These are phyloP conservation scores for Amazona finschi DNA, from an alignment of 2,797 vertebrate species.

Conservation along the genomic window DNA sequence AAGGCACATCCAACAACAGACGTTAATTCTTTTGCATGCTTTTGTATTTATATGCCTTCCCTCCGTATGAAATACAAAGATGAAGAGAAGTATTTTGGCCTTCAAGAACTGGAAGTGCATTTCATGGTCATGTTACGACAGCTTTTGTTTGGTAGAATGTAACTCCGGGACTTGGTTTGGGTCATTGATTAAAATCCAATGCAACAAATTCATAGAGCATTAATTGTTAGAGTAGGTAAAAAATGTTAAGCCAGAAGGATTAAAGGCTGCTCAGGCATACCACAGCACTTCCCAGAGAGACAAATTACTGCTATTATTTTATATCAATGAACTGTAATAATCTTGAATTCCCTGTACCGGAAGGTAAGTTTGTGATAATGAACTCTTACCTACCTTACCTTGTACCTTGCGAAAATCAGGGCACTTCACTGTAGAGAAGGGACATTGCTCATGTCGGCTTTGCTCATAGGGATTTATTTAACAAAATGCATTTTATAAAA, in stretches of 20 bases:
- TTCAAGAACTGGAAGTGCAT: neutral
- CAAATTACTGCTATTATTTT: slow-evolving; percentile 32
- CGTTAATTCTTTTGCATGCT: neutral
- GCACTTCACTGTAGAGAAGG: neutral
- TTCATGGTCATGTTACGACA: neutral
- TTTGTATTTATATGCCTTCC: neutral
- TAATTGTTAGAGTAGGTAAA: neutral
- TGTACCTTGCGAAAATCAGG: neutral
- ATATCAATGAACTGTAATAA: slow-evolving; percentile 11
- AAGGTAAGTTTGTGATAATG: neutral
- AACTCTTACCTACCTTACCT: neutral
- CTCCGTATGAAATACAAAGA: neutral
- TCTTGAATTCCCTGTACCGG: neutral
- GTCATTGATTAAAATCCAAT: neutral
- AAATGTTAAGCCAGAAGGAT: slow-evolving; percentile 7
- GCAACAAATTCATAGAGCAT: neutral
- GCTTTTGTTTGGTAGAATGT: neutral
- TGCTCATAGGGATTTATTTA: neutral
- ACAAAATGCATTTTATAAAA: neutral
- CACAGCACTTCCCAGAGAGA: neutral
- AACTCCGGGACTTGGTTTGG: neutral
- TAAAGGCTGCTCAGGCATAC: neutral
- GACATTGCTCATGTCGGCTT: neutral
- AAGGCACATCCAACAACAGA: neutral
- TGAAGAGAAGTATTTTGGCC: neutral